phyloP scores from a whole-genome alignment of 2,888 invertebrate species.

The Dryobota labecula region DNA sequence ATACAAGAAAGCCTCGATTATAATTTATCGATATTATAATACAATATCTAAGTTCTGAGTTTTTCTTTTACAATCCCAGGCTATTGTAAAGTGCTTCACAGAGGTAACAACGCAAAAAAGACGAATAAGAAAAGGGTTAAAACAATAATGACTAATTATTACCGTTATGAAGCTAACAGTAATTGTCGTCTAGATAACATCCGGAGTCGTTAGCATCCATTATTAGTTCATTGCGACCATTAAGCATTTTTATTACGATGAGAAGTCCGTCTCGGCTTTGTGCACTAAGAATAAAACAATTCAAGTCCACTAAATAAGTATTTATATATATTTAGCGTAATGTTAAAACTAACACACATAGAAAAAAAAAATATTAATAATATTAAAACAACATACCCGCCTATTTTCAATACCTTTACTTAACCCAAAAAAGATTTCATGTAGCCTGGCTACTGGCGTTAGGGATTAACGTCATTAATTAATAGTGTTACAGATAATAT shows the following conservation, averaged over 20 bases:
- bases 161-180: constrained; percentile 12
- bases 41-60: not conserved
- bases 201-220: constrained; percentile 26
- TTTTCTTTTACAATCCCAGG: not conserved
- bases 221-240: constrained; percentile 37
- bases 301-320: not conserved
- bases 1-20: too few relatives aligned
- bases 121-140: not conserved
- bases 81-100: not conserved
- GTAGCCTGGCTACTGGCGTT: not conserved
- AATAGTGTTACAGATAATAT: not conserved
- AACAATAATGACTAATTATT: constrained; percentile 11
- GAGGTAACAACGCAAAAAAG: not conserved
- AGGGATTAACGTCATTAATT: not conserved
- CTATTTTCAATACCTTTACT: too few relatives aligned
- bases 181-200: constrained; percentile 26
- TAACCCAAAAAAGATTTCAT: too few relatives aligned
- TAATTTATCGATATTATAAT: too few relatives aligned
- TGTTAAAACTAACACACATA: not conserved
- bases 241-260: constrained; percentile 23
- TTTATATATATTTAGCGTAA: not conserved
- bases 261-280: constrained; percentile 12
- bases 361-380: too few relatives aligned
- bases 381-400: not conserved
- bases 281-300: constrained; percentile 6